These are phyloP conservation scores for Anarsia innoxiella DNA, from an alignment of 2,888 invertebrate species.

Conservation along the genomic window DNA sequence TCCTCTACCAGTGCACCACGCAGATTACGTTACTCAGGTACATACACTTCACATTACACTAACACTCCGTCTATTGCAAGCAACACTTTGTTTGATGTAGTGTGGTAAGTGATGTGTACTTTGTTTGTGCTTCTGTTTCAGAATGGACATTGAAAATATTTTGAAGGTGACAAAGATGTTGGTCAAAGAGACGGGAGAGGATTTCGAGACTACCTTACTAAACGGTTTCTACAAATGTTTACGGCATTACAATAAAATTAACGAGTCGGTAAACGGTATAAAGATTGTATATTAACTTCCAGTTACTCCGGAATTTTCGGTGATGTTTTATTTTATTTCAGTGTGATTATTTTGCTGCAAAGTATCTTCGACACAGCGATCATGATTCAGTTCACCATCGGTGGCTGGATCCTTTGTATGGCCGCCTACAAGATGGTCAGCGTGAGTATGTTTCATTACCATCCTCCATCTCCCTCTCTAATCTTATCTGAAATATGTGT, in stretches of 20 bases:
- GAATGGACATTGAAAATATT: conserved; percentile 40
- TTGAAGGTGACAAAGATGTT: conserved; percentile 28
- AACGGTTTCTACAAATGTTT: conserved; percentile 24
- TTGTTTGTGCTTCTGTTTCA: conserved; percentile 19
- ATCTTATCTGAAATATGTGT: not conserved
- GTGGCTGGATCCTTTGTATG: conserved; percentile 66
- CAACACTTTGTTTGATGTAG: too few species aligned
- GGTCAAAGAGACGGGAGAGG: conserved; percentile 14
- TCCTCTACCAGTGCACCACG: conserved; percentile 51
- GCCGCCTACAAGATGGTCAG: conserved; percentile 58
- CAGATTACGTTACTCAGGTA: conserved; percentile 32
- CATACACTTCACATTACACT: too few species aligned
- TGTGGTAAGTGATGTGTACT: too few species aligned
- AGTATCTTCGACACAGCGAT: conserved; percentile 51
- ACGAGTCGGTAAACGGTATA: conserved; percentile 31
- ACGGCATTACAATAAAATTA: conserved; percentile 42
- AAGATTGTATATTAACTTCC: too few species aligned
- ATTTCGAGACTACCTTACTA: conserved; percentile 28
- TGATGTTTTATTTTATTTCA: too few species aligned
- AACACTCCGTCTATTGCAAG: not conserved
- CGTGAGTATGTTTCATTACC: conserved; percentile 31
- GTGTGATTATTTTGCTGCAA: conserved; percentile 38
- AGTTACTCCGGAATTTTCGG: too few species aligned
- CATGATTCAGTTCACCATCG: conserved; percentile 55
- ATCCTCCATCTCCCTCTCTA: not conserved